Evolutionary conservation across 2,888 invertebrate species (phyloP).

Genomic region (Lagria hirta): DNA sequence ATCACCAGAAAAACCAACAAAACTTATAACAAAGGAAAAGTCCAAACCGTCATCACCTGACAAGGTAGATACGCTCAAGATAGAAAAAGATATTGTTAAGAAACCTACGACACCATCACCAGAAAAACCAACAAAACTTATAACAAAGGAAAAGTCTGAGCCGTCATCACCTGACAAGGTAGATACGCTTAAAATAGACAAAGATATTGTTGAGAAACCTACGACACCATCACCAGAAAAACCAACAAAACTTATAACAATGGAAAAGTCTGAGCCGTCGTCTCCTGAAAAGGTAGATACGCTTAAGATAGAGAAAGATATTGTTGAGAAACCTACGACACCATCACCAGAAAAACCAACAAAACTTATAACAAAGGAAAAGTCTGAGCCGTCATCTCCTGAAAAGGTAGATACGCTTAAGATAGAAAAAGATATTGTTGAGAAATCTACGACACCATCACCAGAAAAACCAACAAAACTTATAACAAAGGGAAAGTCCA

Average conservation of each 20-base stretch:
- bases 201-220: background rate
- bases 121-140: conserved; percentile 2
- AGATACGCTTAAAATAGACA: background rate
- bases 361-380: background rate
- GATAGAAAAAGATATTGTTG: conserved; percentile 3
- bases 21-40: too few relatives aligned
- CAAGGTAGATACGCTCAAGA: too few relatives aligned
- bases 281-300: conserved; percentile 9
- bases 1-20: too few relatives aligned
- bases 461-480: conserved; percentile 3
- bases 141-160: background rate
- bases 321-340: background rate
- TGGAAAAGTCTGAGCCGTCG: conserved; percentile 10
- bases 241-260: conserved; percentile 11
- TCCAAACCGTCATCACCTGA: too few relatives aligned
- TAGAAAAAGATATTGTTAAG: too few relatives aligned
- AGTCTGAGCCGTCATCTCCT: conserved; percentile 3
- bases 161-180: conserved; percentile 2
- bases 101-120: too few relatives aligned
- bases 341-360: background rate
- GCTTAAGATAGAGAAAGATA: conserved; percentile 2
- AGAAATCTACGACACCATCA: conserved; percentile 8
- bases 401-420: too few relatives aligned
- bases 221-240: conserved; percentile 1
- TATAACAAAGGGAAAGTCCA: conserved; percentile 3